Evolutionary conservation across 2,797 vertebrate species (phyloP).

Genomic region (Acanthis flammea): DNA sequence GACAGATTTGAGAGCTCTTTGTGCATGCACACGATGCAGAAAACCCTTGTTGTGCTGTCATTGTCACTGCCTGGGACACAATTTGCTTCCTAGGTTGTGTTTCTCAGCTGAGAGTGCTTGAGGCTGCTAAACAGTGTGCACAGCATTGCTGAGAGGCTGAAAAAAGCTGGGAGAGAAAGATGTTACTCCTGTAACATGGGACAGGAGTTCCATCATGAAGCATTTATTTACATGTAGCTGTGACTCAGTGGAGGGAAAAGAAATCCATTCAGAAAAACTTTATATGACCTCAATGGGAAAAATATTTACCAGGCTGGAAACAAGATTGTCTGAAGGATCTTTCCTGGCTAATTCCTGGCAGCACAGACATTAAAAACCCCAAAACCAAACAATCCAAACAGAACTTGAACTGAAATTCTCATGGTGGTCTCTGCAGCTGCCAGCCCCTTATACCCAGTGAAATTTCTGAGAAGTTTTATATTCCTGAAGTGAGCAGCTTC

Average conservation of each 20-base stretch:
- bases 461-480: not conserved
- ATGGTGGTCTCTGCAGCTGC: not conserved
- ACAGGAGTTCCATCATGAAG: not conserved
- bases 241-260: not conserved
- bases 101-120: not conserved
- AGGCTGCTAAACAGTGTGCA: not conserved
- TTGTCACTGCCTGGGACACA: conserved; percentile 10
- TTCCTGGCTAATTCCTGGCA: not conserved
- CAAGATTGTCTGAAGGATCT: not conserved
- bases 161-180: not conserved
- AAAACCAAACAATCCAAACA: not conserved
- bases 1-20: not conserved
- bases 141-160: not conserved
- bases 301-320: not conserved
- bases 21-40: not conserved
- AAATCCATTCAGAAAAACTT: not conserved
- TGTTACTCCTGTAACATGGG: not conserved
- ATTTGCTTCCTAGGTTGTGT: not conserved
- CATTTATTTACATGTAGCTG: not conserved
- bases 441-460: not conserved
- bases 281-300: not conserved
- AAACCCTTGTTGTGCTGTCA: not conserved
- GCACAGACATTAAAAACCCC: not conserved
- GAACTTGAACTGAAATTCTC: not conserved
- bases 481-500: not conserved